Base-by-base conservation (phyloP, 2,888 invertebrate genomes). In the Eupithecia subfuscata region DNA sequence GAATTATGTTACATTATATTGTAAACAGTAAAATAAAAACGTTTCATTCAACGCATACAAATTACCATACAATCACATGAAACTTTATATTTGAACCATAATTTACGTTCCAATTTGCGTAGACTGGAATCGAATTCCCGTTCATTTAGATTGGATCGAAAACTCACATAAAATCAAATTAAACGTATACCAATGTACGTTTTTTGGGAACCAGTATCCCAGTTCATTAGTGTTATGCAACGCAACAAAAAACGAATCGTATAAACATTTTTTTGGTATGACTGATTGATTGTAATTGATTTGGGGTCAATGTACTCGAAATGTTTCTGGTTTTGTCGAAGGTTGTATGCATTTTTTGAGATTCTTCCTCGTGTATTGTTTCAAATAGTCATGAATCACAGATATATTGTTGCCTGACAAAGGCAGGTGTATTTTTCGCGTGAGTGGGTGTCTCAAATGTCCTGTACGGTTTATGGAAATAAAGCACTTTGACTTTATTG, bases 261-360 rank as follows among this genome's bases (percentile, higher is more conserved):
- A 76, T 48, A 76, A 75, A 30, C 65, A 67, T 48, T 76, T 81
- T 79, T 80, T 77, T 78, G 70, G 77, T 74, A 77, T 78, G 70
- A 75, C 75, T 70, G 80, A 83, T 82, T 80, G 79, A 76, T 80
- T 79, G 74, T 81, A 79, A 79, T 78, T 81, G 80, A 78, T 79
- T 75, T 71, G 63, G 74, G 80, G 74, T 82, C 80, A 80, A 79
- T 72, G 74, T 11, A 73, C 82, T 80, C 37, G 30, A 65, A 70
- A 75, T 78, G 72, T 73, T 76, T 73, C 60, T 65, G 64, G 60
- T 75, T 77, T 69, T 40, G 22, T 73, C 43, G 76, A 76, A 75
- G 71, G 75, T 75, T 69, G 63, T 30, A 67, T 75, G 72, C 74
- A 75, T 70, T 34, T 71, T 16, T 30, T 73, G 68, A 18, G 22